Percentiles rank a stretch among this genome's conserved stretches.
phyloP scores from a whole-genome alignment of 2,888 invertebrate genomes.

The Diogma glabrata region DNA sequence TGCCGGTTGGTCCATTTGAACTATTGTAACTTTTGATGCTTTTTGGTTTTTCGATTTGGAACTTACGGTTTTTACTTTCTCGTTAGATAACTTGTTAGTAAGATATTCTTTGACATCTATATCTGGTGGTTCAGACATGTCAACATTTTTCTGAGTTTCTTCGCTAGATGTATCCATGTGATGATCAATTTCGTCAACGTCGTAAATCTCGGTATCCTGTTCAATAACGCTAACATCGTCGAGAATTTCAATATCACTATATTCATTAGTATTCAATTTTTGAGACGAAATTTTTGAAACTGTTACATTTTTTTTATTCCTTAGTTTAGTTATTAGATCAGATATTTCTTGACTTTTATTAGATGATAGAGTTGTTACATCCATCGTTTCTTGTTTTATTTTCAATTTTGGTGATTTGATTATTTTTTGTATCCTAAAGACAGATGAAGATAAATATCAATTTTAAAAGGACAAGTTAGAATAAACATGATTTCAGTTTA shows the following conservation, averaged over 20 bases:
- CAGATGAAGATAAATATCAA: no score
- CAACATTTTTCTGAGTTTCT: no score
- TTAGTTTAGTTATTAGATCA: background rate
- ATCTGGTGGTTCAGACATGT: background rate
- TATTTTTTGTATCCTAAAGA: no score
- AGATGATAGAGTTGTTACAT: no score
- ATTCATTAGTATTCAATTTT: background rate
- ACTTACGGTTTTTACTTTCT: background rate
- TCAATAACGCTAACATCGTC: slow-evolving; percentile 1
- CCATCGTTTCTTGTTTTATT: no score
- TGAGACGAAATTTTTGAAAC: background rate
- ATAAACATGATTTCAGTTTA: no score
- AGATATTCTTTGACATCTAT: no score
- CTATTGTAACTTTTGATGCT: background rate
- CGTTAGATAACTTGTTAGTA: background rate
- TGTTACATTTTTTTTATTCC: slow-evolving; percentile 1
- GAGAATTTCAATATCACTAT: slow-evolving; percentile 1
- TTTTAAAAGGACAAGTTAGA: no score
- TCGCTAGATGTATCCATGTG: background rate
- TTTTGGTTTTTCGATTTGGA: background rate
- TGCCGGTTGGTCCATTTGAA: slow-evolving; percentile 12
- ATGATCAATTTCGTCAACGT: background rate
- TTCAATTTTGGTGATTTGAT: no score
- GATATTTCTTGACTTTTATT: no score
- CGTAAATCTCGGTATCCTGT: slow-evolving; percentile 1